Evolutionary conservation across 2,113 vertebrate genomes (phyloP).

Genomic region (Isurus oxyrinchus): DNA sequence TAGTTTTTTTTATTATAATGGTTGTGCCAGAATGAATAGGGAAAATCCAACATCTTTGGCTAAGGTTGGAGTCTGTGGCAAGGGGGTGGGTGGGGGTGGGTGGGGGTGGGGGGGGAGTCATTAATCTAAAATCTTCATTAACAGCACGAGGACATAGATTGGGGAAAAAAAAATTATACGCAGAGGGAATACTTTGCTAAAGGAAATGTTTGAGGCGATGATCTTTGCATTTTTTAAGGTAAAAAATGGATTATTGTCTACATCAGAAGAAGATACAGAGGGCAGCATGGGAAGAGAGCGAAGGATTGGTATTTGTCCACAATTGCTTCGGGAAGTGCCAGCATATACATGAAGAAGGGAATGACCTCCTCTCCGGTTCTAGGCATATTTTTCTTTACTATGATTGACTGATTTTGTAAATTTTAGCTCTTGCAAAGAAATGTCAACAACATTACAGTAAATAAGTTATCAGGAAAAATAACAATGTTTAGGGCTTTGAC

Average conservation of each 20-base stretch:
- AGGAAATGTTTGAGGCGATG: neutral
- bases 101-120: no score
- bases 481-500: no score
- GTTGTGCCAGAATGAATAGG: neutral
- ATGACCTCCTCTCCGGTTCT: no score
- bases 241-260: neutral
- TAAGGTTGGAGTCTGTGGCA: neutral
- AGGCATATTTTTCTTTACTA: no score
- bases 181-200: neutral
- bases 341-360: no score
- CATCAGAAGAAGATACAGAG: neutral
- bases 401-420: no score
- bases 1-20: neutral
- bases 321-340: neutral
- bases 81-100: no score
- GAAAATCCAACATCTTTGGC: neutral
- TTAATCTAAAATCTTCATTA: neutral
- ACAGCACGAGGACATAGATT: neutral
- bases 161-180: no score
- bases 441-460: no score
- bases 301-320: neutral
- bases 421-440: no score
- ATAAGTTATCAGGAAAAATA: no score
- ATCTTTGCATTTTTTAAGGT: neutral
- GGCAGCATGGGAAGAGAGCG: no score